Percentiles rank a stretch among this genome's conserved stretches.
Conservation (phyloP, 2,888 invertebrate genomes). For the Aleiodes alternator region DNA sequence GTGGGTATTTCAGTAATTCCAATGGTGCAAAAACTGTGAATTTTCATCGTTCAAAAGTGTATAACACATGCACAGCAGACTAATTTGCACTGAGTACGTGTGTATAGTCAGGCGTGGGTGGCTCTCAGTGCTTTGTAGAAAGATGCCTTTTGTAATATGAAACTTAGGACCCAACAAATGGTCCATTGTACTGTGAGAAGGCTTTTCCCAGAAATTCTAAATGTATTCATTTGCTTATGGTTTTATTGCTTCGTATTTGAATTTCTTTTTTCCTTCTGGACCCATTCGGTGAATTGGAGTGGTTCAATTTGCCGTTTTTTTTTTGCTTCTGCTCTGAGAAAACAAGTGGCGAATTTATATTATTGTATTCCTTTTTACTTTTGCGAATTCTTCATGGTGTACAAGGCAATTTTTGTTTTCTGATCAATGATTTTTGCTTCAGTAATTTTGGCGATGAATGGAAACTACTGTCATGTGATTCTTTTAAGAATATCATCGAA, state of each 20-base stretch:
- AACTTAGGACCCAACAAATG: slow-evolving; percentile 21
- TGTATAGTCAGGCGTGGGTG: slow-evolving; percentile 37
- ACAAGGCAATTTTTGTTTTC: too few species aligned
- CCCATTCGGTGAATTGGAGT: background rate
- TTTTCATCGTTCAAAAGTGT: slow-evolving; percentile 24
- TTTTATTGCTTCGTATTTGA: slow-evolving; percentile 10
- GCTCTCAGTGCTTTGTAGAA: slow-evolving; percentile 20
- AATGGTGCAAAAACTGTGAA: slow-evolving; percentile 10
- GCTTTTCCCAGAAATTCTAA: slow-evolving; percentile 22
- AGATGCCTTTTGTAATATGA: slow-evolving; percentile 31
- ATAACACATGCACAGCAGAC: background rate
- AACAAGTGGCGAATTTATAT: background rate
- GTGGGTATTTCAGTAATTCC: background rate
- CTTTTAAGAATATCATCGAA: too few species aligned
- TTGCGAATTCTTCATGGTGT: too few species aligned
- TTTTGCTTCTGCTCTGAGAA: background rate
- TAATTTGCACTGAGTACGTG: slow-evolving; percentile 27
- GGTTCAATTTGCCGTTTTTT: background rate
- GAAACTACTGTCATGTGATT: too few species aligned
- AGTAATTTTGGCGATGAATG: background rate
- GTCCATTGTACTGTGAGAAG: slow-evolving; percentile 21
- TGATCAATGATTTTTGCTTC: background rate
- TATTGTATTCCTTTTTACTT: too few species aligned
- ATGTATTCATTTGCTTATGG: slow-evolving; percentile 13
- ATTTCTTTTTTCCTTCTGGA: background rate